Conservation (phyloP, 2,797 vertebrate genomes). For the Taeniopygia guttata region DNA sequence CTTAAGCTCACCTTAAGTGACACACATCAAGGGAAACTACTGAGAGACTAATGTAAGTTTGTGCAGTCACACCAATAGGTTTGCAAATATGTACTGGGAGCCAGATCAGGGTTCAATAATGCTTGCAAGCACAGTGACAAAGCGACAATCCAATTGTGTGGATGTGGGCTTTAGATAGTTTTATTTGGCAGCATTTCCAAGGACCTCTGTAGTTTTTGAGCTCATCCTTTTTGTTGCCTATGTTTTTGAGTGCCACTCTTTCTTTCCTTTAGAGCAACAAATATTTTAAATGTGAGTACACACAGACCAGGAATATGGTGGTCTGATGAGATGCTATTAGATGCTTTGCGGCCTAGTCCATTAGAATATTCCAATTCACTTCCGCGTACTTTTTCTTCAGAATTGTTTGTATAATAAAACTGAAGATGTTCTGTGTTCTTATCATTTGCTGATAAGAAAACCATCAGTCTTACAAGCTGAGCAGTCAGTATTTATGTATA, state of each 20-base stretch:
- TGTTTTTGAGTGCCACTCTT: background rate
- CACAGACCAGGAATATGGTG: background rate
- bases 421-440: conserved; percentile 6
- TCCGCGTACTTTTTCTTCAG: background rate
- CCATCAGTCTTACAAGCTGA: background rate
- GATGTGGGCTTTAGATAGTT: background rate
- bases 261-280: background rate
- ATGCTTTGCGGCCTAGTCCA: background rate
- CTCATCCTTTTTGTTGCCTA: background rate
- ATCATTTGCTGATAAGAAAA: conserved; percentile 36
- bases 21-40: background rate
- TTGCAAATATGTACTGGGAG: background rate
- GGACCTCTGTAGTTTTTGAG: background rate
- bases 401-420: conserved; percentile 7
- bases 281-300: background rate
- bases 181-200: background rate
- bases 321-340: background rate
- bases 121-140: background rate
- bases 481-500: background rate
- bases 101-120: background rate
- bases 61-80: background rate
- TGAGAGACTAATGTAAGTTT: background rate
- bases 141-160: background rate
- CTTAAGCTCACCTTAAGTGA: background rate
- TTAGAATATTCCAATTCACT: background rate